Base-by-base conservation (phyloP, 2,888 invertebrate genomes). In the Pogonocherus hispidulus region DNA sequence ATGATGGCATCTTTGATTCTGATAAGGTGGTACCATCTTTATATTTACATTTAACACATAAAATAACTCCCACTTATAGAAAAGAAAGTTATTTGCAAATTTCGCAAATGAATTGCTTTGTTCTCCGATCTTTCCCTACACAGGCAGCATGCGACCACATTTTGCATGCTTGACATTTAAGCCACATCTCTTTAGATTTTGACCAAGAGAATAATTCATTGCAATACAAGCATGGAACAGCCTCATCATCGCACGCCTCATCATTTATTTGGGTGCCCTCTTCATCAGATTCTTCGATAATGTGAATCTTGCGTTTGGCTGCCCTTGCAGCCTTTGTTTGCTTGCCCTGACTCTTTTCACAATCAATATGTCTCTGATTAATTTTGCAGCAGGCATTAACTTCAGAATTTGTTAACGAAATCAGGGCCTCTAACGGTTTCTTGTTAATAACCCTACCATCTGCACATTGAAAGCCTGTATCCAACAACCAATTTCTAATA, bases 161-260 rank as follows among this genome's bases (percentile, higher is more conserved):
- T 11, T 11, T 11, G 11, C 32, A 32, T 32, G 3, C 8, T 6
- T 65, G 37, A 8, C 51, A 59, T 35, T 37, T 66, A 2, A 66
- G 18, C 66, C 59, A 66, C 3, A 59, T 18, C 59, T 66, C 66
- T 59, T 32, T 32, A 11, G 32, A 32, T 11, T 47, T 57, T 3
- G 49, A 65, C 27, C 46, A 32, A 19, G 63, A 63, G 41, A 22
- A 63, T 20, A 67, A 27, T 8, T 63, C 67, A 37, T 67, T 67
- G 47, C 67, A 67, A 8, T 63, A 67, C 9, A 67, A 32, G 44
- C 67, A 67, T 19, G 22, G 22, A 1, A 27, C 67, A 55, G 63
- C 66, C n/a, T 49, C 44, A 23, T 60, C 52, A 41, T 51, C 51
- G 19, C 18, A 23, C 4, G 46, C 47, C n/a, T 47, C 9, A 35